A percentile compares a stretch with the other conserved stretches of the same genome.
phyloP scores from a whole-genome alignment of 2,113 vertebrate species.

The Misgurnus anguillicaudatus region DNA sequence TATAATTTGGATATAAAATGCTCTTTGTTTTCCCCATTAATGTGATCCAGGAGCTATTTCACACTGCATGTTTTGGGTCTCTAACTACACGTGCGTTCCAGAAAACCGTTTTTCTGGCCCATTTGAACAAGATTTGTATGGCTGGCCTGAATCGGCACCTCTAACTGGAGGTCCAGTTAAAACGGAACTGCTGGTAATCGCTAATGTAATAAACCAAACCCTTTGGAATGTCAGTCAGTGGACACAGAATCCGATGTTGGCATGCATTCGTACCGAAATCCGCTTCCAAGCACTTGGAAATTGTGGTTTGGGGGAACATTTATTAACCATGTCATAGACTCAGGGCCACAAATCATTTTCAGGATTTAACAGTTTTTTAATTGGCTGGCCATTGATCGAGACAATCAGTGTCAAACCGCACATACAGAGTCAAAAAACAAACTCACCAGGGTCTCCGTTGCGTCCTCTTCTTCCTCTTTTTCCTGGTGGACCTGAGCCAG shows the following conservation, averaged over 20 bases:
- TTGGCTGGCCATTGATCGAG: background rate
- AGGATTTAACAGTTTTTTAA: slow-evolving; percentile 30
- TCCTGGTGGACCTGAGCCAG: slow-evolving; percentile 88
- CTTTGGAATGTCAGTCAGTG: slow-evolving; percentile 36
- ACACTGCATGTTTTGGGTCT: slow-evolving; percentile 45
- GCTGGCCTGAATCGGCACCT: slow-evolving; percentile 51
- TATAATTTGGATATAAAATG: slow-evolving; percentile 51
- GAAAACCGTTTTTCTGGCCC: slow-evolving; percentile 9
- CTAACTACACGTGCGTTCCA: slow-evolving; percentile 42
- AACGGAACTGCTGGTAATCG: slow-evolving; percentile 38
- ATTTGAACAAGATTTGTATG: slow-evolving; percentile 48
- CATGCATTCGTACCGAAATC: slow-evolving; percentile 19
- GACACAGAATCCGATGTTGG: slow-evolving; percentile 37
- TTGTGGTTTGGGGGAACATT: slow-evolving; percentile 26
- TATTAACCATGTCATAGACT: slow-evolving; percentile 19
- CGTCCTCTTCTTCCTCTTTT: slow-evolving; percentile 95
- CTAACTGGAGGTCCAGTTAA: slow-evolving; percentile 50
- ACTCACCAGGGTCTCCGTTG: slow-evolving; percentile 94
- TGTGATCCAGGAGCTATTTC: slow-evolving; percentile 60
- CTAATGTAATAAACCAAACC: slow-evolving; percentile 27
- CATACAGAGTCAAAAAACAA: slow-evolving; percentile 10
- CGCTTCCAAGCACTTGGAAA: slow-evolving; percentile 43
- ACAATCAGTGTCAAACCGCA: slow-evolving; percentile 21
- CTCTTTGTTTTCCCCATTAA: slow-evolving; percentile 40
- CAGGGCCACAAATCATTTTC: slow-evolving; percentile 20